Percentiles rank a stretch among this genome's conserved stretches.
Evolutionary conservation across 2,888 invertebrate species (phyloP).

Genomic region (Metellina segmentata): DNA sequence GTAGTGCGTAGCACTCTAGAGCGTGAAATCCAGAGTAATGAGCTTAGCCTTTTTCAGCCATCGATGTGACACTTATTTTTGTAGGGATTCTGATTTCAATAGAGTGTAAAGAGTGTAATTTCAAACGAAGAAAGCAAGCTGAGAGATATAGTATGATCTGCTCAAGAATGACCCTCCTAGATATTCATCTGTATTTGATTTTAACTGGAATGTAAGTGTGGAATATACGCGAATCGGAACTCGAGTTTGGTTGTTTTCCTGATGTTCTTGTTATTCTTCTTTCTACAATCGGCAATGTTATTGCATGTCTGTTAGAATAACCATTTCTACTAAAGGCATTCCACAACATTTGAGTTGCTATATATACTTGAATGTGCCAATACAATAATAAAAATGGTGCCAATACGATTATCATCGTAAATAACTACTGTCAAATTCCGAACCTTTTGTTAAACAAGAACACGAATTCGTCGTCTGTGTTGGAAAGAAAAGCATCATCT

Average conservation of each 20-base stretch:
- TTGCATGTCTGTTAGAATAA: neutral
- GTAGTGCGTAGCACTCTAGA: slow-evolving; percentile 71
- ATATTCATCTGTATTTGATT: neutral
- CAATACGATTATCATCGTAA: slow-evolving; percentile 16
- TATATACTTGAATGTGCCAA: slow-evolving; percentile 13
- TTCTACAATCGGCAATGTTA: neutral
- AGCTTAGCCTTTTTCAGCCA: slow-evolving; percentile 76
- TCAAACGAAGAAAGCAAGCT: slow-evolving; percentile 5
- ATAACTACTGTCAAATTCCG: neutral
- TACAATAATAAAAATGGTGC: slow-evolving; percentile 27
- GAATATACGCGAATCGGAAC: neutral
- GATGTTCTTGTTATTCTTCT: neutral
- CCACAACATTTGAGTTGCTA: slow-evolving; percentile 2
- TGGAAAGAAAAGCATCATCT: neutral
- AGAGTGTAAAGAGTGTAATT: slow-evolving; percentile 25
- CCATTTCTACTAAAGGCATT: neutral
- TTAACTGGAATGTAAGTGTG: neutral
- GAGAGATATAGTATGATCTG: slow-evolving; percentile 10
- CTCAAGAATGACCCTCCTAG: slow-evolving; percentile 40
- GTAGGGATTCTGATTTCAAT: slow-evolving; percentile 73
- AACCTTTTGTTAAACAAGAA: neutral
- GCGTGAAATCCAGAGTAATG: slow-evolving; percentile 75
- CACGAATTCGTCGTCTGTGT: neutral
- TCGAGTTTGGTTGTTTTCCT: neutral
- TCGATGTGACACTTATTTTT: slow-evolving; percentile 76